Evolutionary conservation across 2,113 vertebrate species (phyloP), one percentile per base, ranked within the genome.

Genomic region (Zapornia atra): DNA sequence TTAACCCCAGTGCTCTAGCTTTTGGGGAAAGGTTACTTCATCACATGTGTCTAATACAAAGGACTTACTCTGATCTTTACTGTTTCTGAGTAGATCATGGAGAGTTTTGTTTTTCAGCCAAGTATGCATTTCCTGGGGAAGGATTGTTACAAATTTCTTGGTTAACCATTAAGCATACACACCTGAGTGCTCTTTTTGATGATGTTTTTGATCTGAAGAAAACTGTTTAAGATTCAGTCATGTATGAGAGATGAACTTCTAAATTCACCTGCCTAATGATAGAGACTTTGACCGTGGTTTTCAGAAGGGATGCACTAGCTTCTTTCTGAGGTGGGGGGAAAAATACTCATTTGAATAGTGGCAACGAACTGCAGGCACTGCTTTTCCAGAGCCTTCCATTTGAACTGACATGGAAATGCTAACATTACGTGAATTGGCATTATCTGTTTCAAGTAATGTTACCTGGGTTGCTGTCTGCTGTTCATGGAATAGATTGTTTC

Each of bases 221-320:
- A 59, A 8, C 14, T 12, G 3, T 36, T 33, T 42, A 44, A 24
- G 51, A 50, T 40, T 65, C 10, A 56, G 0, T 70, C 0, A 0
- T 34, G 7, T 31, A 12, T 18, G 42, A 50, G 26, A 66, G 33
- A 42, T 18, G 22, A 14, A 33, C 12, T 77, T 59, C 5, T 69
- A 56, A 69, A 56, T 89, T 48, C 17, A 20, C 4, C n/a, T 60
- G 5, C 5, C 2, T 77, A 26, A 7, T 34, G 73, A 29, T 5
- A 46, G n/a, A 69, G 10, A 48, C 10, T 12, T 36, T 38, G 9
- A 44, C 3, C 12, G 14, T 8, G 9, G 5, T 57, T 86, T 95
- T 38, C 25, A 68, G 48, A 54, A 71, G 8, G 15, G 34, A 24
- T 2, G 0, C 64, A 19, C 24, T 57, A 40, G 6, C 11, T 34